Conservation (phyloP, 2,888 invertebrate species). For the Onchidella celtica region DNA sequence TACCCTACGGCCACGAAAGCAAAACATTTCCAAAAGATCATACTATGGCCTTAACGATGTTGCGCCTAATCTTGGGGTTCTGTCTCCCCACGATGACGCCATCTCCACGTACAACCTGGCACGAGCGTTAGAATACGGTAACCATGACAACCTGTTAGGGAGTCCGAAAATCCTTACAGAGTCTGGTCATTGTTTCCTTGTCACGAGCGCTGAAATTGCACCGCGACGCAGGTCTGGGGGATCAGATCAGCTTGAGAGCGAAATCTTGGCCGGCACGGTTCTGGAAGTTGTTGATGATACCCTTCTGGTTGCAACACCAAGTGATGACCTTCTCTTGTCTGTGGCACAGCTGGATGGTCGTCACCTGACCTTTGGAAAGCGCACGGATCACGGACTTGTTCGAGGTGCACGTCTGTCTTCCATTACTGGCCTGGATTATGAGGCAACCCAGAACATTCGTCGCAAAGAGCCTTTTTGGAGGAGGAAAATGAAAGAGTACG, state of each 20-base stretch:
- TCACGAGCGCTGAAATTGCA: conserved; percentile 57
- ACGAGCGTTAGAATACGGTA: conserved; percentile 61
- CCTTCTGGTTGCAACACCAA: conserved; percentile 55
- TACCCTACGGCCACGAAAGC: conserved; percentile 44
- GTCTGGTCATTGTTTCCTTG: conserved; percentile 57
- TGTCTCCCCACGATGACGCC: conserved; percentile 52
- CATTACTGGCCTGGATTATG: neutral
- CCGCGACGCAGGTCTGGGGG: neutral
- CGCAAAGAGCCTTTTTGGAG: conserved; percentile 64
- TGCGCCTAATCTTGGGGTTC: conserved; percentile 62
- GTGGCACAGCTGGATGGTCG: conserved; percentile 59
- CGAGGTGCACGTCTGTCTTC: neutral
- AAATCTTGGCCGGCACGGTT: conserved; percentile 53
- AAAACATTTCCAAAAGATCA: conserved; percentile 53
- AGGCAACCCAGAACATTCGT: conserved; percentile 28
- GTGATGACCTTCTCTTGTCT: conserved; percentile 54
- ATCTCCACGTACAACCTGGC: conserved; percentile 57
- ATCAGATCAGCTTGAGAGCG: neutral
- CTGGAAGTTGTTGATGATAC: conserved; percentile 58
- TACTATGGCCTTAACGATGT: conserved; percentile 61
- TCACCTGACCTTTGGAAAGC: neutral
- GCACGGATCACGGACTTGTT: neutral
- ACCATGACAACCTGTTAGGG: conserved; percentile 63
- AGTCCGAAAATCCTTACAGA: conserved; percentile 61
- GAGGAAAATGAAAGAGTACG: conserved; percentile 55